Evolutionary conservation across 2,888 invertebrate genomes (phyloP).

Genomic region (Eupithecia abbreviata): DNA sequence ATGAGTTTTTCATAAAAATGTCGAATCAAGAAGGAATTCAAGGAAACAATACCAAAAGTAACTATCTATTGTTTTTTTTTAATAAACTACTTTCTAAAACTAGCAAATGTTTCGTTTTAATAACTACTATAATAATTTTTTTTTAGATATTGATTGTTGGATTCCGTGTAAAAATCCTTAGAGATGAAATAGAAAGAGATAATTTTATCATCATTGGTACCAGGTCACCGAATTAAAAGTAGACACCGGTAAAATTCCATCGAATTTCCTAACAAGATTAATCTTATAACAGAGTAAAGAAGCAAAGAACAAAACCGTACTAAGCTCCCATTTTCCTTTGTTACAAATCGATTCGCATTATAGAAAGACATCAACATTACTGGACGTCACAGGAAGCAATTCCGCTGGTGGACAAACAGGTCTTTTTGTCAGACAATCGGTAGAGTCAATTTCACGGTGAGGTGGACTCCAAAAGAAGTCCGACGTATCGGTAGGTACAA

Average conservation of each 20-base stretch:
- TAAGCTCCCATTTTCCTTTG: conserved; percentile 23
- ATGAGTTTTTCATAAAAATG: background rate
- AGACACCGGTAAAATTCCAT: background rate
- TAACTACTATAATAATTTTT: background rate
- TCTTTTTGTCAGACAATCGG: conserved; percentile 69
- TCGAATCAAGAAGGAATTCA: background rate
- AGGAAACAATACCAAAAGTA: background rate
- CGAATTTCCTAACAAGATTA: background rate
- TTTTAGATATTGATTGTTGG: background rate
- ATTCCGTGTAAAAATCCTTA: no score
- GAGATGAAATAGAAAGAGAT: no score
- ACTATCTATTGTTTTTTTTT: background rate
- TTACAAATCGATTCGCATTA: conserved; percentile 34
- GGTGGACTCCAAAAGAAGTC: conserved; percentile 62
- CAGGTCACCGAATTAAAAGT: background rate
- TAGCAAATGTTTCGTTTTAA: background rate
- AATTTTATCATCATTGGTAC: no score
- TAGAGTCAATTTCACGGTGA: conserved; percentile 75
- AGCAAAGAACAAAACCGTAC: background rate
- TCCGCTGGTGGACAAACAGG: conserved; percentile 52
- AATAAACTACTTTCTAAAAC: background rate
- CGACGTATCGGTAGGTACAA: conserved; percentile 30
- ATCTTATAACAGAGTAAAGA: background rate
- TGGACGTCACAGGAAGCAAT: conserved; percentile 39
- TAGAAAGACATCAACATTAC: conserved; percentile 36